Conservation (phyloP, 1,140 invertebrate species). For the Temnothorax curvispinosus region DNA sequence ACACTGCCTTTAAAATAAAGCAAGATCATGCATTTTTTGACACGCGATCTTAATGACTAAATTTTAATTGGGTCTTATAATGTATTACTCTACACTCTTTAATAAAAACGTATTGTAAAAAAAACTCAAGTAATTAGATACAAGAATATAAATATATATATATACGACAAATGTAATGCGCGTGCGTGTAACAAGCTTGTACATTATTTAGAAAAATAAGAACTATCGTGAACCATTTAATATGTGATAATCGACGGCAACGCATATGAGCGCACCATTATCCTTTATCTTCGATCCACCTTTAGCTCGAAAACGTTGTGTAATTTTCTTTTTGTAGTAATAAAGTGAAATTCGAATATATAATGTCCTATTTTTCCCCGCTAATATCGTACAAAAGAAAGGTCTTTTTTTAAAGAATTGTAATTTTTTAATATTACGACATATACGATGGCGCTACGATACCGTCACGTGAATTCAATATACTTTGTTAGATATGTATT, state of each 20-base stretch:
- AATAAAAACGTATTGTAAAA: conserved; percentile 22
- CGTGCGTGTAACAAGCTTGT: conserved; percentile 57
- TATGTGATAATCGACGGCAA: conserved; percentile 81
- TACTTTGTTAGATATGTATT: conserved; percentile 11
- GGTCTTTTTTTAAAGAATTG: background rate
- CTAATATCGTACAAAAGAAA: background rate
- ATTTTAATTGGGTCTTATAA: conserved; percentile 32
- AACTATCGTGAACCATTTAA: conserved; percentile 58
- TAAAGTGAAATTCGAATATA: conserved; percentile 77
- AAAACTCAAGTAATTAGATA: conserved; percentile 26
- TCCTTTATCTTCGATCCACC: conserved; percentile 76
- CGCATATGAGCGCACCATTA: conserved; percentile 74
- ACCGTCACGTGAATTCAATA: background rate
- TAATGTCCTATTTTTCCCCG: background rate
- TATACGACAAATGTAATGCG: background rate
- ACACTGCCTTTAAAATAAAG: conserved; percentile 68
- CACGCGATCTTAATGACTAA: conserved; percentile 19
- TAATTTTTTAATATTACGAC: conserved; percentile 5
- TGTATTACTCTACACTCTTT: conserved; percentile 30
- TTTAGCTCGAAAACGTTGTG: conserved; percentile 75
- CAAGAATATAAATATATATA: background rate
- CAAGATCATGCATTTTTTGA: conserved; percentile 40
- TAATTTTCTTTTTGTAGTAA: conserved; percentile 80
- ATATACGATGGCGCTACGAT: background rate
- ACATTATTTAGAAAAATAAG: conserved; percentile 55